Percentiles rank a stretch among this genome's conserved stretches.
These are phyloP conservation scores for Periophthalmus magnuspinnatus DNA, from an alignment of 2,797 vertebrate genomes.

Conservation along the genomic window DNA sequence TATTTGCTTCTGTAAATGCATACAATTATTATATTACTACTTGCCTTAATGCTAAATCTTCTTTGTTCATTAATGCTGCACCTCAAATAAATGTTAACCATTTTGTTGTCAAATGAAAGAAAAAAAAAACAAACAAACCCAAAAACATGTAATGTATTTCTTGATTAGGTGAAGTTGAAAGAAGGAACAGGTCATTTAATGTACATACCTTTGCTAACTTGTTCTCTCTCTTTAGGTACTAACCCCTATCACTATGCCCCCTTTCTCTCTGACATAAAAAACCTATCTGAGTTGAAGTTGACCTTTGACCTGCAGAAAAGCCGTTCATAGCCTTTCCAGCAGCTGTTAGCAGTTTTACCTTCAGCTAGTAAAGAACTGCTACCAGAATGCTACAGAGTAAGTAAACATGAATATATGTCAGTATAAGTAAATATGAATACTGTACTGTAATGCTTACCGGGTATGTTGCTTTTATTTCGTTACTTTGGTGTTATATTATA, in stretches of 20 bases:
- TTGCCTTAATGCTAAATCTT: not conserved
- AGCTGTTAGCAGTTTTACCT: conserved; percentile 93
- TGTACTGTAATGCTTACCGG: too few species aligned
- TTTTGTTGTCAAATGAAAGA: not conserved
- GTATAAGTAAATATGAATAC: conserved; percentile 48
- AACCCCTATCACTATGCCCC: conserved; percentile 97
- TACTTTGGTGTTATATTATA: not conserved
- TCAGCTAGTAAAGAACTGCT: conserved; percentile 93
- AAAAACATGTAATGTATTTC: not conserved
- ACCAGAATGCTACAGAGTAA: conserved; percentile 89
- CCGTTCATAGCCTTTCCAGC: conserved; percentile 98
- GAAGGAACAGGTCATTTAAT: not conserved
- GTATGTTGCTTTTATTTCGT: not conserved
- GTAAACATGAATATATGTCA: not conserved
- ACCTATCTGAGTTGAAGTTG: conserved; percentile 82
- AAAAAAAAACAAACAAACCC: too few species aligned
- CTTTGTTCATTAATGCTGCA: not conserved
- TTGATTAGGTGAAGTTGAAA: not conserved
- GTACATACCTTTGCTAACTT: not conserved
- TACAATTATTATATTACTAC: not conserved
- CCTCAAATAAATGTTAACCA: too few species aligned
- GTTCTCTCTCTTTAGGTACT: conserved; percentile 80
- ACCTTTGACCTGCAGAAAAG: conserved; percentile 88
- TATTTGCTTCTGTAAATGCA: not conserved
- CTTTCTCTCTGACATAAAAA: conserved; percentile 92